A percentile compares a stretch with the other conserved stretches of the same genome.
Evolutionary conservation across 1,140 invertebrate species (phyloP).

Genomic region (Solenopsis fugax): DNA sequence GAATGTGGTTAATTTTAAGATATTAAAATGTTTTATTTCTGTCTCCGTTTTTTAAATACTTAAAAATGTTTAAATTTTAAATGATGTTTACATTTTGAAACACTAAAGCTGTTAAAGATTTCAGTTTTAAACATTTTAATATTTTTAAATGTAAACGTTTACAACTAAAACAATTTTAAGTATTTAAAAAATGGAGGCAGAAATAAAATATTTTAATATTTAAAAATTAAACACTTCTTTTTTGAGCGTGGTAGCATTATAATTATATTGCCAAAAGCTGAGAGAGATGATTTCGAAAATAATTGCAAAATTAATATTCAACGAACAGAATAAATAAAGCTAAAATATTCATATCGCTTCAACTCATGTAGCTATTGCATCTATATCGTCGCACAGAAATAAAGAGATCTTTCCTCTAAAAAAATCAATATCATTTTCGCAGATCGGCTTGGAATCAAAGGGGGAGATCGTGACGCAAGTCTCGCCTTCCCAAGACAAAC

Average conservation of each 20-base stretch:
- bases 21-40: too few relatives aligned
- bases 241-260: neutral
- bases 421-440: constrained; percentile 35
- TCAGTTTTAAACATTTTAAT: too few relatives aligned
- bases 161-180: too few relatives aligned
- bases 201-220: too few relatives aligned
- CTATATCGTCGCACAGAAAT: neutral
- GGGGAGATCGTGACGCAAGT: constrained; percentile 41
- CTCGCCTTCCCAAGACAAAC: constrained; percentile 59
- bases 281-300: neutral
- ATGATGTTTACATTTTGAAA: too few relatives aligned
- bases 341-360: neutral
- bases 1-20: too few relatives aligned
- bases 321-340: neutral
- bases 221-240: too few relatives aligned
- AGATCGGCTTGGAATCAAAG: constrained; percentile 75
- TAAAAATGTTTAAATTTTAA: too few relatives aligned
- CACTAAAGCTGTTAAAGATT: too few relatives aligned
- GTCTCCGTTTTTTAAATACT: too few relatives aligned
- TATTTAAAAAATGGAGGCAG: too few relatives aligned
- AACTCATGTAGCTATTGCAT: neutral
- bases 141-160: too few relatives aligned
- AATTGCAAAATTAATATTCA: neutral
- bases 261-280: neutral
- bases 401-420: neutral